Evolutionary conservation across 30 jellyfish, hydroid and myxozoan genomes (phyloP).

Genomic region (Pseudorhiza aurosa): DNA sequence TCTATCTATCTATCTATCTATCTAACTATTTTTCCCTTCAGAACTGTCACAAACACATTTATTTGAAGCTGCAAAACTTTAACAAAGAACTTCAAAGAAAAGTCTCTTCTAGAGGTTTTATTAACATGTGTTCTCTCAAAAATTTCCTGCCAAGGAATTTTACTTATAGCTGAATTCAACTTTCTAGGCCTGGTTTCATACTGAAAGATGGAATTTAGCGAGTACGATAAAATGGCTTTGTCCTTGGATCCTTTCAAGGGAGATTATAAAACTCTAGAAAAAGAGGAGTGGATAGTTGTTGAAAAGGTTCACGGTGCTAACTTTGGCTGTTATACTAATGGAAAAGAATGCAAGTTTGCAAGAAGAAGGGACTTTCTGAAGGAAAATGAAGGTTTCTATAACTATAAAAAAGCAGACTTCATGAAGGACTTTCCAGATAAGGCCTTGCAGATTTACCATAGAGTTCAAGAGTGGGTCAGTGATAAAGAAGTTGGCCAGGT

Average conservation of each 20-base stretch:
- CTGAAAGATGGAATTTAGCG: constrained; percentile 75
- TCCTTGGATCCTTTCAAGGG: constrained; percentile 40
- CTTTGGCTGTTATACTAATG: constrained; percentile 91
- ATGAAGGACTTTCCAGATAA: constrained; percentile 85
- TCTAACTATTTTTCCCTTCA: too few relatives aligned
- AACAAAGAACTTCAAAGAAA: too few relatives aligned
- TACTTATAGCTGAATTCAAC: too few relatives aligned
- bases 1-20: too few relatives aligned
- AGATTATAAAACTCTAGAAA: not conserved
- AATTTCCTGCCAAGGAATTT: too few relatives aligned
- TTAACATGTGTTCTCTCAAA: too few relatives aligned
- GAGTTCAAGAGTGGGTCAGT: constrained; percentile 35
- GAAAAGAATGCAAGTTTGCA: constrained; percentile 65
- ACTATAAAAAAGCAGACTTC: constrained; percentile 64
- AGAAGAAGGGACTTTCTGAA: constrained; percentile 88
- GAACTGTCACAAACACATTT: too few relatives aligned
- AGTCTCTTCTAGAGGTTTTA: too few relatives aligned
- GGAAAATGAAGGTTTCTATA: constrained; percentile 72
- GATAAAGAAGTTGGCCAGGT: constrained; percentile 70
- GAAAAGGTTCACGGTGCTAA: constrained; percentile 98
- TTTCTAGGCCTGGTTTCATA: too few relatives aligned
- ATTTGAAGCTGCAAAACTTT: too few relatives aligned
- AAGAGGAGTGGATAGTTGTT: constrained; percentile 83
- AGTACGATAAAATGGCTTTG: constrained; percentile 83
- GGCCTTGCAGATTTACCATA: constrained; percentile 43